Conservation (phyloP, 2,888 invertebrate genomes). For the Sphaeridia pumilis region DNA sequence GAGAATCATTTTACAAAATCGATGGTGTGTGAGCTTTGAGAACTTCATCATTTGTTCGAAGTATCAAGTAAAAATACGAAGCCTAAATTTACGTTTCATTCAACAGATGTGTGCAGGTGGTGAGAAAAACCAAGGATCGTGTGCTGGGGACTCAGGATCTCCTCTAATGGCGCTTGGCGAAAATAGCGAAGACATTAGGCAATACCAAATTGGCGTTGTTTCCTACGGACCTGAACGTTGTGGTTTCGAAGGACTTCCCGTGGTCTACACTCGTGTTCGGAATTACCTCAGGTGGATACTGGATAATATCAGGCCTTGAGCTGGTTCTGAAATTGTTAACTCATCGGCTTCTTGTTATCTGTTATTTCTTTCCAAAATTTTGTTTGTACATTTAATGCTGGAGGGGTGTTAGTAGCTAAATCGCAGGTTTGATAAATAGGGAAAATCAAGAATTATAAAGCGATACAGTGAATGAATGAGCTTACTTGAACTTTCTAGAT, state of each 20-base stretch:
- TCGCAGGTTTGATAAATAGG: no score
- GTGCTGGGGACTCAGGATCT: slow-evolving; percentile 31
- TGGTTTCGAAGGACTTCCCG: slow-evolving; percentile 34
- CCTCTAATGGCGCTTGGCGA: slow-evolving; percentile 21
- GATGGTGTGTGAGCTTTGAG: no score
- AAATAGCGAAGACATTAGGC: slow-evolving; percentile 8
- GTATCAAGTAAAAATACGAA: no score
- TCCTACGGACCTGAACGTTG: slow-evolving; percentile 36
- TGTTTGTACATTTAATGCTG: not conserved
- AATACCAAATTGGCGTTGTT: slow-evolving; percentile 36
- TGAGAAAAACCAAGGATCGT: slow-evolving; percentile 31
- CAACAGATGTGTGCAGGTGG: slow-evolving; percentile 37
- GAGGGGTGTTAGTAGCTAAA: no score
- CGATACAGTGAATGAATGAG: no score
- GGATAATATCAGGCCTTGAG: slow-evolving; percentile 14
- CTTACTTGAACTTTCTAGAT: no score
- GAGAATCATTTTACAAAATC: slow-evolving; percentile 7
- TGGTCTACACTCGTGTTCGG: slow-evolving; percentile 36
- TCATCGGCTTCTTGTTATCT: not conserved
- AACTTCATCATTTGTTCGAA: no score
- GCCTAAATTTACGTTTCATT: no score
- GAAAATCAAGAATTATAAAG: no score
- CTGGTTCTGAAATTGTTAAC: not conserved
- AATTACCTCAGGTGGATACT: slow-evolving; percentile 37
- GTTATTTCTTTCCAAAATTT: not conserved